A percentile compares a stretch with the other conserved stretches of the same genome.
These are phyloP conservation scores for Subacronicta megacephala DNA, from an alignment of 2,888 invertebrate genomes.

Conservation along the genomic window DNA sequence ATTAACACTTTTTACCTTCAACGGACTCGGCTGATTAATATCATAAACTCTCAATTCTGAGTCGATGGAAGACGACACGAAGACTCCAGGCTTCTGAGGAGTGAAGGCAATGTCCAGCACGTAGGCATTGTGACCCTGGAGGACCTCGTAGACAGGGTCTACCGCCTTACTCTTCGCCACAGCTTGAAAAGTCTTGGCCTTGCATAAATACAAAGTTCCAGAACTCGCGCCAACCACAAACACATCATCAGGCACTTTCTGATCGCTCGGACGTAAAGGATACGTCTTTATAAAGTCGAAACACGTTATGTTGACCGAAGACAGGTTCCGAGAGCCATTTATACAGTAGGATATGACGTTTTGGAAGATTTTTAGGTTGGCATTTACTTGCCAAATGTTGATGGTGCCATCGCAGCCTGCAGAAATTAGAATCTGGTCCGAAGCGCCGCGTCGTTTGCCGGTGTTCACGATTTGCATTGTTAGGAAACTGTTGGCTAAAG, in stretches of 20 bases:
- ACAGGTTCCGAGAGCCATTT: slow-evolving; percentile 68
- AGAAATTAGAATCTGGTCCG: slow-evolving; percentile 75
- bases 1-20: no score
- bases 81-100: slow-evolving; percentile 70
- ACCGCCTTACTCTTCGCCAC: slow-evolving; percentile 53
- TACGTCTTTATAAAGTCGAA: slow-evolving; percentile 78
- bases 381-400: slow-evolving; percentile 80
- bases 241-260: slow-evolving; percentile 70
- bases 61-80: slow-evolving; percentile 78
- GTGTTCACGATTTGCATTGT: slow-evolving; percentile 73
- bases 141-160: slow-evolving; percentile 74
- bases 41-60: slow-evolving; percentile 79
- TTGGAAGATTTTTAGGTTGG: slow-evolving; percentile 70
- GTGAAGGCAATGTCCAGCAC: slow-evolving; percentile 76
- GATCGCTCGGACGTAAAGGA: slow-evolving; percentile 69
- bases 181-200: slow-evolving; percentile 59
- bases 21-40: slow-evolving; percentile 70
- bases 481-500: slow-evolving; percentile 70
- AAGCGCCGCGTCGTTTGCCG: slow-evolving; percentile 73
- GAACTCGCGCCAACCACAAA: slow-evolving; percentile 78
- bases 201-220: slow-evolving; percentile 74
- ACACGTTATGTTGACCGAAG: slow-evolving; percentile 73
- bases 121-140: slow-evolving; percentile 73
- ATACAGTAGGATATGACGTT: slow-evolving; percentile 70
- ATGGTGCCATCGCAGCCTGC: slow-evolving; percentile 73